Percentiles rank a stretch among this genome's conserved stretches.
phyloP scores from a whole-genome alignment of 2,797 vertebrate genomes.

The Salmo trutta region DNA sequence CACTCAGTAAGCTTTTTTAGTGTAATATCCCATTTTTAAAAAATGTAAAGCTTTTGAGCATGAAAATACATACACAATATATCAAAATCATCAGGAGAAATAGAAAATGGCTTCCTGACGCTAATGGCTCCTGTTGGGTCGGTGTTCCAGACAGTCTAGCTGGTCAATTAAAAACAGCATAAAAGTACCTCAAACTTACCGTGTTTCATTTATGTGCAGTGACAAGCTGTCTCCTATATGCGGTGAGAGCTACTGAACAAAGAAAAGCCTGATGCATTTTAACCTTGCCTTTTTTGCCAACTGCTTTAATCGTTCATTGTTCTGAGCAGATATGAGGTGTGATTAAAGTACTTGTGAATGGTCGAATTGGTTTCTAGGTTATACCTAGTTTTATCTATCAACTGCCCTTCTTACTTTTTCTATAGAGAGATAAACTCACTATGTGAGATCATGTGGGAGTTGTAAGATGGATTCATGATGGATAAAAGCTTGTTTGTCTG shows the following conservation, averaged over 20 bases:
- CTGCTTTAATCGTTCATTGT: not conserved
- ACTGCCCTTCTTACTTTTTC: not conserved
- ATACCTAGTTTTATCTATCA: not conserved
- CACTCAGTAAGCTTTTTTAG: not conserved
- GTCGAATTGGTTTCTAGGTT: not conserved
- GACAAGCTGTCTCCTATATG: constrained; percentile 6
- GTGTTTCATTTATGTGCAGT: not conserved
- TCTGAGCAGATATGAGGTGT: not conserved
- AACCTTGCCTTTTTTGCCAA: not conserved
- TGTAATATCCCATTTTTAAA: constrained; percentile 22
- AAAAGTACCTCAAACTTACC: not conserved
- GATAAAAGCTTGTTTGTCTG: not conserved
- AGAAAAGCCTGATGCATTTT: not conserved
- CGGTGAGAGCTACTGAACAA: constrained; percentile 4
- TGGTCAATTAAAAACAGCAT: constrained; percentile 48
- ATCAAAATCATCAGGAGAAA: constrained; percentile 12
- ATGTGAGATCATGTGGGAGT: not conserved
- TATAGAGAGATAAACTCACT: too few species aligned
- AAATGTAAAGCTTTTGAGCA: not conserved
- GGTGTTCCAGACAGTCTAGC: constrained; percentile 25
- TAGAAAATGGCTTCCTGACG: constrained; percentile 37
- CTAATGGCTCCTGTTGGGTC: constrained; percentile 34
- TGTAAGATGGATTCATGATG: not conserved
- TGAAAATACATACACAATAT: constrained; percentile 3
- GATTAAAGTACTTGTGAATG: not conserved